These are phyloP conservation scores for Pentamera pediparva DNA, from an alignment of 53 echinoderm and acorn worm genomes.

Conservation along the genomic window DNA sequence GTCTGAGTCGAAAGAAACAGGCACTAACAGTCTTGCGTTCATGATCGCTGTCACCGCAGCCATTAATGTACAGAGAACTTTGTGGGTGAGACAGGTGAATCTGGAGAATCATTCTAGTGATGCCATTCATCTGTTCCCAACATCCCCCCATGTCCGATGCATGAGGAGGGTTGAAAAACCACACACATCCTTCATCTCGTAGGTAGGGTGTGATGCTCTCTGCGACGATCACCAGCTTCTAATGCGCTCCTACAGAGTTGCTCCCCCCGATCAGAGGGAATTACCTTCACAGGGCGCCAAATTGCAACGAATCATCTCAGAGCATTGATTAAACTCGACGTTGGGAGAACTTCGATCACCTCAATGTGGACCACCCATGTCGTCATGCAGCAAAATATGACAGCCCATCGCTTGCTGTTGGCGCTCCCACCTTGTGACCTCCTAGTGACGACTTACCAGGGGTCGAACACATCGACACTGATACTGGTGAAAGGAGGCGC, in stretches of 20 bases:
- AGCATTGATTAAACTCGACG: constrained; percentile 42
- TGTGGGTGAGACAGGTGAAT: constrained; percentile 17
- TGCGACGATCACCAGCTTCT: constrained; percentile 15
- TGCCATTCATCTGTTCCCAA: constrained; percentile 53
- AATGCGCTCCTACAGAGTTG: constrained; percentile 50
- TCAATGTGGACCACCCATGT: constrained; percentile 31
- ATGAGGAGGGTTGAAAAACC: constrained; percentile 54
- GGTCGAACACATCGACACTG: constrained; percentile 30
- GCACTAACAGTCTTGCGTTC: constrained; percentile 41
- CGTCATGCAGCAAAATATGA: constrained; percentile 21
- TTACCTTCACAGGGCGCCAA: constrained; percentile 20
- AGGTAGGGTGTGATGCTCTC: not conserved
- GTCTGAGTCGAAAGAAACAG: constrained; percentile 37
- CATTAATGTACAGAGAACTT: constrained; percentile 31
- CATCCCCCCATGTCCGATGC: constrained; percentile 54
- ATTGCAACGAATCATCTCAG: constrained; percentile 45
- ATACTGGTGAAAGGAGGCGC: constrained; percentile 53
- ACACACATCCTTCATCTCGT: constrained; percentile 3
- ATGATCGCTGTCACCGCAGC: constrained; percentile 41
- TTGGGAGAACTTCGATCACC: constrained; percentile 21
- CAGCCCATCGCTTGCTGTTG: constrained; percentile 36
- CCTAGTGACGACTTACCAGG: constrained; percentile 29
- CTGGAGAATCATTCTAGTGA: constrained; percentile 14
- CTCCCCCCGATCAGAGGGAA: constrained; percentile 46
- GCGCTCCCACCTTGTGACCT: constrained; percentile 29